Evolutionary conservation across 2,797 vertebrate genomes (phyloP).

Genomic region (Myotis planiceps): DNA sequence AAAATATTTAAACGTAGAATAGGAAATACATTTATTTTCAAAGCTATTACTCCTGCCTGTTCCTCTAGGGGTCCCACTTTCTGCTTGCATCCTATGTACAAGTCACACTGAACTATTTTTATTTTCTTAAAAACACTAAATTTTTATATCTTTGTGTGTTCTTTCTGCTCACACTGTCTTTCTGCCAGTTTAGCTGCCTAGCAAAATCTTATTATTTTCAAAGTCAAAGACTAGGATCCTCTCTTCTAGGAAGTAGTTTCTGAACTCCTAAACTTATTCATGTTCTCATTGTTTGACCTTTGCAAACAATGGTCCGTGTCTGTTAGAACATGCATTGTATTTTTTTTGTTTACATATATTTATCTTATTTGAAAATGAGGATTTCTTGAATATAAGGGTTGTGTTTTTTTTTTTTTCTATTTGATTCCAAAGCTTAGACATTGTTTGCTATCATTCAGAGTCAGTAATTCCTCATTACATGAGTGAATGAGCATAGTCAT

Average conservation of each 20-base stretch:
- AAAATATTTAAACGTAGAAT: not conserved
- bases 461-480: not conserved
- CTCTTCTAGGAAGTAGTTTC: not conserved
- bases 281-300: not conserved
- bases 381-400: not conserved
- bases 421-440: not conserved
- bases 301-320: not conserved
- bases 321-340: not conserved
- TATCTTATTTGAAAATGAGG: not conserved
- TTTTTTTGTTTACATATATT: not conserved
- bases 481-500: not conserved
- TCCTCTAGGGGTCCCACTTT: not conserved
- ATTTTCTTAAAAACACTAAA: not conserved
- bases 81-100: not conserved
- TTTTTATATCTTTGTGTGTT: not conserved
- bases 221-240: not conserved
- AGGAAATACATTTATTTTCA: not conserved
- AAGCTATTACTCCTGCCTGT: not conserved
- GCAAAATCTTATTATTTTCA: not conserved
- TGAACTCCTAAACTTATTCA: not conserved
- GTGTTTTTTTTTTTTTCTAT: not conserved
- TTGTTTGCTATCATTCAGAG: not conserved
- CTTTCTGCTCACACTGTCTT: not conserved
- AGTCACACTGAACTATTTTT: not conserved
- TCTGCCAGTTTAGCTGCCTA: not conserved